Percentiles rank a stretch among this genome's conserved stretches.
Conservation (phyloP, 2,888 invertebrate species). For the Rhopalosiphum nymphaeae region DNA sequence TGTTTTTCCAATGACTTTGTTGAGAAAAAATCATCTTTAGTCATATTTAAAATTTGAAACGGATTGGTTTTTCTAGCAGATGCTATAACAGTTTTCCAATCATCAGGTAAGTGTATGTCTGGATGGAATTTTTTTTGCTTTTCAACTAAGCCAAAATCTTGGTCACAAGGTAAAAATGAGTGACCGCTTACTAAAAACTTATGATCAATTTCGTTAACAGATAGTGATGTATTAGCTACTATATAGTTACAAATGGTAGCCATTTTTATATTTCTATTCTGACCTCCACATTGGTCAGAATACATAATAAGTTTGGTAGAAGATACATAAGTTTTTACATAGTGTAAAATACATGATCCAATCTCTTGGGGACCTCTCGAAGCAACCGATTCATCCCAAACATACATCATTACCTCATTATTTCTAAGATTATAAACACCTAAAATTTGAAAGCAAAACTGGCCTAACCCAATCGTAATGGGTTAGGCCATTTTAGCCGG, state of each 20-base stretch:
- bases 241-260: background rate
- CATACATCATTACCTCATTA: conserved; percentile 16
- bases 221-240: background rate
- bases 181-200: conserved; percentile 30
- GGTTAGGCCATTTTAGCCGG: too few relatives aligned
- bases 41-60: conserved; percentile 13
- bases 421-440: conserved; percentile 6
- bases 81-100: conserved; percentile 15
- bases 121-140: conserved; percentile 18
- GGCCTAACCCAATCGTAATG: too few relatives aligned
- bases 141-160: conserved; percentile 26
- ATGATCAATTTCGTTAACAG: conserved; percentile 30
- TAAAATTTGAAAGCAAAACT: too few relatives aligned
- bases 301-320: conserved; percentile 33
- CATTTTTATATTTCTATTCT: conserved; percentile 42
- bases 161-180: conserved; percentile 21
- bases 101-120: conserved; percentile 6
- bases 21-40: conserved; percentile 30
- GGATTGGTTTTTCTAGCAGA: conserved; percentile 29
- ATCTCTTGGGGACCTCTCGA: conserved; percentile 22
- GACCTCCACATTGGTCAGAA: conserved; percentile 1
- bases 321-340: conserved; percentile 1
- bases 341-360: conserved; percentile 2
- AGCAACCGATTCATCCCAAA: conserved; percentile 15
- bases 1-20: conserved; percentile 7